Percentiles rank a stretch among this genome's conserved stretches.
Conservation (phyloP, 2,888 invertebrate genomes). For the Eupeodes latifasciatus region DNA sequence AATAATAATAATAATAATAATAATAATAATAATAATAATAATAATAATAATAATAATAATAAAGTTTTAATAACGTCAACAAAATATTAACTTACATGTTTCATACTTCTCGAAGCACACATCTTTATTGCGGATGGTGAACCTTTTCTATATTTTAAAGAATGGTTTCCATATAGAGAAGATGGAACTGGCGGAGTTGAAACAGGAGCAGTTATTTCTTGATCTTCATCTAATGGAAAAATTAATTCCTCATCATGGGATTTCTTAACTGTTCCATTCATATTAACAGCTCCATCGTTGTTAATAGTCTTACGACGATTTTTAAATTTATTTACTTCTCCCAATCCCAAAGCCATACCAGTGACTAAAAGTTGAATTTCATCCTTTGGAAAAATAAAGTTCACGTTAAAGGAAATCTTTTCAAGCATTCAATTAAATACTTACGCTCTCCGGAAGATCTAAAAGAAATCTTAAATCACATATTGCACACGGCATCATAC, state of each 20-base stretch:
- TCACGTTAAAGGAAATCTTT: not conserved
- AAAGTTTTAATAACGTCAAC: no score
- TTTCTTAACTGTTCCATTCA: slow-evolving; percentile 63
- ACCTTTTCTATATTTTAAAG: slow-evolving; percentile 85
- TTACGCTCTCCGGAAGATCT: slow-evolving; percentile 93
- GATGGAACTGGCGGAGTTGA: slow-evolving; percentile 78
- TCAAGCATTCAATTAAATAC: slow-evolving; percentile 57
- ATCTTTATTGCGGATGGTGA: slow-evolving; percentile 85
- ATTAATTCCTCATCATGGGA: slow-evolving; percentile 90
- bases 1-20: no score
- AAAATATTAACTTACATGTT: slow-evolving; percentile 67
- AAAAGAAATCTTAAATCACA: slow-evolving; percentile 92
- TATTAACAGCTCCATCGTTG: slow-evolving; percentile 59
- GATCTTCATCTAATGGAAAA: slow-evolving; percentile 93
- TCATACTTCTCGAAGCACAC: slow-evolving; percentile 71
- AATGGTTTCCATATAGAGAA: slow-evolving; percentile 81
- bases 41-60: no score
- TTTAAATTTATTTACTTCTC: slow-evolving; percentile 86
- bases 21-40: no score
- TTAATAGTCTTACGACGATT: slow-evolving; percentile 83
- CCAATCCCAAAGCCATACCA: slow-evolving; percentile 92
- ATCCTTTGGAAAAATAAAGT: slow-evolving; percentile 84
- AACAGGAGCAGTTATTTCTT: slow-evolving; percentile 82
- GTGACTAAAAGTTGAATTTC: slow-evolving; percentile 89
- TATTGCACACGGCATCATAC: slow-evolving; percentile 94